Conservation (phyloP, 2,113 vertebrate genomes). For the Piprites chloris region DNA sequence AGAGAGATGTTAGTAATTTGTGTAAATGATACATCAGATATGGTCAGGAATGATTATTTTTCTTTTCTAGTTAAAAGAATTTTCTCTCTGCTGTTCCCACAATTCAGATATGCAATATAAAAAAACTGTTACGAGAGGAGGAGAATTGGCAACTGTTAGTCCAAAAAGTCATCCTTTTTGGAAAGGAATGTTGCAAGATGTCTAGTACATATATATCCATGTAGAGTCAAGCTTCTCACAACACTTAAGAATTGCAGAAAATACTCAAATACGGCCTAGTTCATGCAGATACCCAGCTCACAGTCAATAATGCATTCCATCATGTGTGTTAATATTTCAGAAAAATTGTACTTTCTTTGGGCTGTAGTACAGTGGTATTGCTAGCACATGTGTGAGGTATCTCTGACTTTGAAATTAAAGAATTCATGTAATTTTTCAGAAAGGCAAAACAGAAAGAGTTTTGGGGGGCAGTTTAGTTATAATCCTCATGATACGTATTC, state of each 20-base stretch:
- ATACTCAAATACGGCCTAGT: background rate
- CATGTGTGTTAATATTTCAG: background rate
- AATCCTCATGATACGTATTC: background rate
- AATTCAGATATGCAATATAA: background rate
- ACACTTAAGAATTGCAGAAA: background rate
- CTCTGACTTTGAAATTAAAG: background rate
- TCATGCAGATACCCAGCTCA: background rate
- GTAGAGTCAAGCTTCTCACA: background rate
- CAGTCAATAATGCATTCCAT: background rate
- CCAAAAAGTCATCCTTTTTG: conserved; percentile 45
- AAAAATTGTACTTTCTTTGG: background rate
- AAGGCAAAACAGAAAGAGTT: background rate
- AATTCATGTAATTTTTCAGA: background rate
- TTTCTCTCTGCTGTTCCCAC: conserved; percentile 28
- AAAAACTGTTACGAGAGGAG: background rate
- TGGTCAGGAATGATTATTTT: background rate
- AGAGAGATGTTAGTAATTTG: background rate
- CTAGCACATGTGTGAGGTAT: background rate
- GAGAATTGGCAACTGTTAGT: conserved; percentile 7
- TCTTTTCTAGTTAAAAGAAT: background rate
- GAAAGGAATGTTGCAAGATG: conserved; percentile 23
- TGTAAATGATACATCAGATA: background rate
- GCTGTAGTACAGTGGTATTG: rapidly evolving
- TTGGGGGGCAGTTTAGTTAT: background rate
- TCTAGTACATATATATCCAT: conserved; percentile 45